A percentile compares a stretch with the other conserved stretches of the same genome.
Evolutionary conservation across 2,888 invertebrate species (phyloP).

Genomic region (Drosophila emarginata): DNA sequence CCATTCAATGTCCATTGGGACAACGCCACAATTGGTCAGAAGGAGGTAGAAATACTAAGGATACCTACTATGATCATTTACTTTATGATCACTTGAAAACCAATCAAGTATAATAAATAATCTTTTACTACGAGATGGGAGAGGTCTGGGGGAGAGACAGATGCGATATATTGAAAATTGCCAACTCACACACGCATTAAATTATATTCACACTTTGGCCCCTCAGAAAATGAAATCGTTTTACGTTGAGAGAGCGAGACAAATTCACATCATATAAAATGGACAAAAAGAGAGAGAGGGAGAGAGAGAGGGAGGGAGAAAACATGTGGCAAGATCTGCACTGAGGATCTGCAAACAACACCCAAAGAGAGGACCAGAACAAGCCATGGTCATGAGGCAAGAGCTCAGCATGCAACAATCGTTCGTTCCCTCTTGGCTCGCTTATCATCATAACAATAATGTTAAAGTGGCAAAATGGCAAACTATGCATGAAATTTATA

Average conservation of each 20-base stretch:
- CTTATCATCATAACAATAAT: constrained; percentile 81
- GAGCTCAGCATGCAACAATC: constrained; percentile 23
- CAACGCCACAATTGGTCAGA: constrained; percentile 68
- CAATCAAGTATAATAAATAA: constrained; percentile 83
- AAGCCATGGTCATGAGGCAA: constrained; percentile 26
- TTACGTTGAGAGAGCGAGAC: constrained; percentile 52
- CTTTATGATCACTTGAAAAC: constrained; percentile 82
- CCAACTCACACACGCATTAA: constrained; percentile 75
- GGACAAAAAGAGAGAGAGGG: too few relatives aligned
- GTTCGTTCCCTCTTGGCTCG: constrained; percentile 51
- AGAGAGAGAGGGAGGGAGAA: constrained; percentile 18
- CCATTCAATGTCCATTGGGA: constrained; percentile 55
- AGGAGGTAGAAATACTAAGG: constrained; percentile 32
- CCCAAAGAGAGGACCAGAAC: constrained; percentile 33
- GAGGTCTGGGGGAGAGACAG: constrained; percentile 36
- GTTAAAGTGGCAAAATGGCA: constrained; percentile 81
- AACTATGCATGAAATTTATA: constrained; percentile 76
- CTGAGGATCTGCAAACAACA: constrained; percentile 49
- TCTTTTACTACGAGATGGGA: constrained; percentile 51
- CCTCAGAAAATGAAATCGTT: constrained; percentile 77
- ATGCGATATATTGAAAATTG: constrained; percentile 81
- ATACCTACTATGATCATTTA: constrained; percentile 76
- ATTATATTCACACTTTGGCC: constrained; percentile 83
- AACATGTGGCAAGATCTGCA: constrained; percentile 70
- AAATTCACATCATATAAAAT: too few relatives aligned